Evolutionary conservation across 2,888 invertebrate genomes (phyloP).

Genomic region (Rutpela maculata): DNA sequence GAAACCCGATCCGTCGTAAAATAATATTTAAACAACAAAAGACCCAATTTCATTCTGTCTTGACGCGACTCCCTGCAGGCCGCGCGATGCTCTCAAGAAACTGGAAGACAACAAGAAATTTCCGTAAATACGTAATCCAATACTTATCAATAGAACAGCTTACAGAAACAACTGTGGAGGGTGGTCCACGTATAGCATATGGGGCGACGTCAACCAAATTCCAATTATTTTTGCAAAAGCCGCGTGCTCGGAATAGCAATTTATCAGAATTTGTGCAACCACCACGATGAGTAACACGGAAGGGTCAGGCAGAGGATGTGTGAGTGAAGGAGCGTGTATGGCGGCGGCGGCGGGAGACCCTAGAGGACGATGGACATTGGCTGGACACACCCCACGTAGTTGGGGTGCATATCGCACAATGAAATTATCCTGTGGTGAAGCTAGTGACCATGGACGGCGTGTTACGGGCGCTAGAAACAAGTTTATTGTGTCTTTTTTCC

Average conservation of each 20-base stretch:
- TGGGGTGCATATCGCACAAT: slow-evolving; percentile 65
- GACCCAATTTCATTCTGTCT: slow-evolving; percentile 25
- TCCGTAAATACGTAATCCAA: slow-evolving; percentile 63
- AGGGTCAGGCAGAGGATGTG: slow-evolving; percentile 44
- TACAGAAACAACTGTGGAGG: slow-evolving; percentile 48
- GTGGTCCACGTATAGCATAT: slow-evolving; percentile 42
- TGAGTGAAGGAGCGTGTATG: slow-evolving; percentile 47
- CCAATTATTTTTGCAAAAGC: slow-evolving; percentile 53
- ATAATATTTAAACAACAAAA: slow-evolving; percentile 49
- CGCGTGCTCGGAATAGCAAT: slow-evolving; percentile 24
- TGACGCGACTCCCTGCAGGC: slow-evolving; percentile 6
- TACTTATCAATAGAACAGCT: slow-evolving; percentile 60
- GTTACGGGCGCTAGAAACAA: not conserved
- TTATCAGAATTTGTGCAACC: slow-evolving; percentile 51
- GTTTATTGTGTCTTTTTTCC: no score
- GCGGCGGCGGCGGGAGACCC: slow-evolving; percentile 56
- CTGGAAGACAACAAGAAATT: slow-evolving; percentile 58
- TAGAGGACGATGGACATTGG: slow-evolving; percentile 67
- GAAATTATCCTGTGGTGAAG: slow-evolving; percentile 46
- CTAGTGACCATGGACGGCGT: slow-evolving; percentile 17
- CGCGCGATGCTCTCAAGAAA: slow-evolving; percentile 44
- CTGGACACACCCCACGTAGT: slow-evolving; percentile 64
- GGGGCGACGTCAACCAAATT: slow-evolving; percentile 45
- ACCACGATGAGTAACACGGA: slow-evolving; percentile 52
- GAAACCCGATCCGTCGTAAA: slow-evolving; percentile 46